Evolutionary conservation across 1,140 invertebrate species (phyloP), one percentile per base, ranked within the genome.

Genomic region (Leptinotarsa lineolata): DNA sequence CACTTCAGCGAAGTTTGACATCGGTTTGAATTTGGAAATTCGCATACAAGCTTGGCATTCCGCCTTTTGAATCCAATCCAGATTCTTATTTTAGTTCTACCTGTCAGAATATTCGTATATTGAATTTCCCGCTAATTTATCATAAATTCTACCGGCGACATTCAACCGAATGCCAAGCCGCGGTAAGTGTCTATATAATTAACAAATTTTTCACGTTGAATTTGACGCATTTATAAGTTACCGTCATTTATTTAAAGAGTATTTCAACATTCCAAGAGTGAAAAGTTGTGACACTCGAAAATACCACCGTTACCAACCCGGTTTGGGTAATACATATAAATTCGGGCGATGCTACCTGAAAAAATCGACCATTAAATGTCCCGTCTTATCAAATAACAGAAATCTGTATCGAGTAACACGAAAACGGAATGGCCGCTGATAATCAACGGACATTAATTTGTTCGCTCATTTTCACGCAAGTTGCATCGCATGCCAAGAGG

Each of bases 121-220:
- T 11, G 30, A 39, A 39, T 39, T 39, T 39, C 30, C 8, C 30
- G 30, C 30, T 39, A 39, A n/a, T 54, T 54, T 54, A 16, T 54
- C 48, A 54, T 54, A 18, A 18, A 54, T 54, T 54, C 48, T 54
- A 54, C 2, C 4, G 15, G 48, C 48, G 48, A 54, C 16, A 54
- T 54, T 54, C 21, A 12, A 67, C 63, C 8, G 64, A 45, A 72
- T 76, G 68, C 75, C 75, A 66, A 66, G 64, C 70, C 65, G 61
- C 65, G 67, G 70, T 76, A 77, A 77, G 76, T 77, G 76, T 77
- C 68, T 71, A 70, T 74, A 77, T 77, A 77, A 77, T 77, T 73
- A 77, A 77, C 76, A 75, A 77, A 77, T 77, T 77, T 77, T 77
- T 77, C 73, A 74, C 73, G 73, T 77, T 77, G 65, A 74, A 72